Conservation (phyloP, 2,797 vertebrate genomes). For the Melanotaenia boesemani region DNA sequence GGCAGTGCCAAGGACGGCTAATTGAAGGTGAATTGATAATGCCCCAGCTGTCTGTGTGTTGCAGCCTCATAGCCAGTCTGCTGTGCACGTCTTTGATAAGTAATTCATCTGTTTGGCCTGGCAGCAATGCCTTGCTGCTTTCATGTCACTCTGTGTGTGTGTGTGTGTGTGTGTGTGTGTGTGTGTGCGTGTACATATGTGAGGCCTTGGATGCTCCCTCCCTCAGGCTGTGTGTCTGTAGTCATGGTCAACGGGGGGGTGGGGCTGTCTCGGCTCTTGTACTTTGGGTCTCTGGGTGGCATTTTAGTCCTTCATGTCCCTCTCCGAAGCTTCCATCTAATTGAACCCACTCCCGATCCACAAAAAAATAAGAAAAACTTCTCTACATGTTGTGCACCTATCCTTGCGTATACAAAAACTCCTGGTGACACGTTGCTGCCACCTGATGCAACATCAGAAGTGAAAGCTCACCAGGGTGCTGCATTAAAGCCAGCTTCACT, state of each 20-base stretch:
- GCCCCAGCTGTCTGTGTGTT: conserved; percentile 65
- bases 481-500: conserved; percentile 36
- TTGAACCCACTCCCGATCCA: conserved; percentile 46
- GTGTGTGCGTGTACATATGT: conserved; percentile 38
- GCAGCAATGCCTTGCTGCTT: conserved; percentile 75
- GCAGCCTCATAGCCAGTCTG: conserved; percentile 65
- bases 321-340: conserved; percentile 59
- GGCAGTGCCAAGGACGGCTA: conserved; percentile 67
- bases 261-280: conserved; percentile 56
- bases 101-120: conserved; percentile 81
- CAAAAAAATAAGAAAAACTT: conserved; percentile 8
- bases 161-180: conserved; percentile 29
- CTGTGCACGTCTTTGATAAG: conserved; percentile 75
- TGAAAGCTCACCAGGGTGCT: conserved; percentile 11
- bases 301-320: conserved; percentile 53
- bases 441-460: conserved; percentile 37
- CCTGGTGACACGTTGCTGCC: conserved; percentile 1
- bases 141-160: conserved; percentile 64
- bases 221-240: conserved; percentile 74
- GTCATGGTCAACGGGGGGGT: conserved; percentile 74
- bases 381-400: conserved; percentile 40
- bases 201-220: conserved; percentile 64
- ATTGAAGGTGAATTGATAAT: conserved; percentile 81
- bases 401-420: conserved; percentile 13
- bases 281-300: conserved; percentile 64